Evolutionary conservation across 2,797 vertebrate species (phyloP).

Genomic region (Cynopterus sphinx): DNA sequence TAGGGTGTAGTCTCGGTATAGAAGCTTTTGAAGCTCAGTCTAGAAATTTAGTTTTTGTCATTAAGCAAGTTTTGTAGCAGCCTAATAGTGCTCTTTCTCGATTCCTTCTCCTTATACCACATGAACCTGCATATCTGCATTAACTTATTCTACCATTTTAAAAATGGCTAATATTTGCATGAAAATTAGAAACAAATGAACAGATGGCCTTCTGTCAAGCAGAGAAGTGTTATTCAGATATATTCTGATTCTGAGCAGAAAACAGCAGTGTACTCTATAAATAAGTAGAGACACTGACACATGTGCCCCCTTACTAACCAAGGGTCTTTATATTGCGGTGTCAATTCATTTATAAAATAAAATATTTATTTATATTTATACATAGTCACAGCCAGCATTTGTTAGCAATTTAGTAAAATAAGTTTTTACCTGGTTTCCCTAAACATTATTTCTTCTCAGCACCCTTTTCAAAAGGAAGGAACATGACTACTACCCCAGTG

Average conservation of each 20-base stretch:
- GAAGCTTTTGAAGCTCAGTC: background rate
- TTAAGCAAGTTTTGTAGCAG: background rate
- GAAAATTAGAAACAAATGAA: slow-evolving; percentile 79
- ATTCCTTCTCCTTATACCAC: background rate
- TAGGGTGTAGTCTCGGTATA: background rate
- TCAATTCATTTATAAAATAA: slow-evolving; percentile 61
- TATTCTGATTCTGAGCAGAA: slow-evolving; percentile 58
- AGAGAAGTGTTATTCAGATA: slow-evolving; percentile 65
- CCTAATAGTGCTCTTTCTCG: background rate
- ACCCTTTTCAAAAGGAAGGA: background rate
- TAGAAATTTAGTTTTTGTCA: background rate
- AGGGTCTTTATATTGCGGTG: background rate
- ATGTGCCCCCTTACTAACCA: background rate
- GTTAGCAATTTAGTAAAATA: slow-evolving; percentile 59
- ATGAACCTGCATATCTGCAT: background rate
- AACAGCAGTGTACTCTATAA: slow-evolving; percentile 57
- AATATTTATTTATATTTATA: slow-evolving; percentile 54
- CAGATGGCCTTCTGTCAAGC: slow-evolving; percentile 72
- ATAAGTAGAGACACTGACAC: slow-evolving; percentile 67
- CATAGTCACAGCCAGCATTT: slow-evolving; percentile 48
- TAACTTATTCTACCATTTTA: background rate
- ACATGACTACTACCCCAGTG: background rate
- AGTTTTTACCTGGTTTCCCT: background rate
- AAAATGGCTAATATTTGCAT: slow-evolving; percentile 18
- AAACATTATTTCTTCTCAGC: background rate